Evolutionary conservation across 1,140 invertebrate species (phyloP), one percentile per base, ranked within the genome.

Genomic region (Drosophila lacteicornis): DNA sequence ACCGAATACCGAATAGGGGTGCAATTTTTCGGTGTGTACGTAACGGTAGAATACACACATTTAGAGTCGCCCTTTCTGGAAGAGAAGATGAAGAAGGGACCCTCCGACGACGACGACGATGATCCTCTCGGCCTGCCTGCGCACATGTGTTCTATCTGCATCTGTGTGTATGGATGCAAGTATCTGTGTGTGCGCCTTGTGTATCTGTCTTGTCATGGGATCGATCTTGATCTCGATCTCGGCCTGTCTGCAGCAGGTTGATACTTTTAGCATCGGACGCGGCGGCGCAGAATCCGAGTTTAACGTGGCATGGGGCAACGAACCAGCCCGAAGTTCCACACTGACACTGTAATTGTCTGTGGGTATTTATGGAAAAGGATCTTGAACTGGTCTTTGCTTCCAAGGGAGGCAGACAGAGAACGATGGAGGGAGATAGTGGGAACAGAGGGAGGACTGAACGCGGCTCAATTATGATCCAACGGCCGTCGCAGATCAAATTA

Each of bases 11-110:
- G 55, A 27, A 88, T 87, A 84, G 77, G 83, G 83, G 83, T 87
- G 83, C 83, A 88, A 90, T 88, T 87, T 88, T 82, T 80, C 53
- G 60, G 71, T 88, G 80, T 87, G 80, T 77, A 88, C 76, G 84
- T 87, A 87, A 87, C 83, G 83, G 83, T 88, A 83, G 66, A 83
- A 71, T 71, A 85, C 73, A 80, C 53, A 85, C 53, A 85, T 77
- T 84, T 73, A 71, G 57, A 30, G 38, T 45, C 25, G 61, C 36
- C 61, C 61, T 60, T 58, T 69, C n/a, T 65, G 40, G 33, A 56
- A 78, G 51, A 55, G 51, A 55, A n/a, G 33, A 22, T 17, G 51
- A 4, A 78, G 49, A 68, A 90, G 85, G 84, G 84, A 80, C 83
- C 81, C 71, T 55, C 53, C 13, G 8, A 2, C 36, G 75, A 82